phyloP scores from a whole-genome alignment of 2,113 vertebrate species.

The Protobothrops mucrosquamatus region DNA sequence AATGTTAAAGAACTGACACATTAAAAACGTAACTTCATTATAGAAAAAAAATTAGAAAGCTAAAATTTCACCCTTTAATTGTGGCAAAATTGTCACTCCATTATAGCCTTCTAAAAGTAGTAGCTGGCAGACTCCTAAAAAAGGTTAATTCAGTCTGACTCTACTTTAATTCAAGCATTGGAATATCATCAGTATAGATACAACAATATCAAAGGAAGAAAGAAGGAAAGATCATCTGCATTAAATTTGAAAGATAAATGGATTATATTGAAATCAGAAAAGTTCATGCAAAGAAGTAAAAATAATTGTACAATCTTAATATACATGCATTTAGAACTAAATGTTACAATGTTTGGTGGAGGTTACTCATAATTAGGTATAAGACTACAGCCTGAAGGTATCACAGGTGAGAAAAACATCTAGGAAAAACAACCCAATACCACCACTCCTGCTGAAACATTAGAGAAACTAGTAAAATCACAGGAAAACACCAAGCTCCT shows the following conservation, averaged over 20 bases:
- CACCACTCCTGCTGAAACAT: background rate
- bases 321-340: background rate
- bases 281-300: background rate
- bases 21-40: background rate
- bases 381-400: background rate
- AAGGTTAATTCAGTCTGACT: background rate
- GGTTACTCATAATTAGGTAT: background rate
- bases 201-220: background rate
- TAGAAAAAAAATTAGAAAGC: background rate
- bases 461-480: background rate
- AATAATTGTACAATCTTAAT: background rate
- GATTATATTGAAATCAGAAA: background rate
- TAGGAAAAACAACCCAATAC: background rate
- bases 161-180: background rate
- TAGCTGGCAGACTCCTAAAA: background rate
- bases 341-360: background rate
- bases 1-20: background rate
- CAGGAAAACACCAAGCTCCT: background rate
- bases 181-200: background rate
- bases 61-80: background rate
- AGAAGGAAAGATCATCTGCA: background rate
- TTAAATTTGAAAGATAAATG: background rate
- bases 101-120: background rate
- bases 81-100: background rate
- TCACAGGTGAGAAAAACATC: background rate